Conservation (phyloP, 2,888 invertebrate species). For the Chouioia cunea region DNA sequence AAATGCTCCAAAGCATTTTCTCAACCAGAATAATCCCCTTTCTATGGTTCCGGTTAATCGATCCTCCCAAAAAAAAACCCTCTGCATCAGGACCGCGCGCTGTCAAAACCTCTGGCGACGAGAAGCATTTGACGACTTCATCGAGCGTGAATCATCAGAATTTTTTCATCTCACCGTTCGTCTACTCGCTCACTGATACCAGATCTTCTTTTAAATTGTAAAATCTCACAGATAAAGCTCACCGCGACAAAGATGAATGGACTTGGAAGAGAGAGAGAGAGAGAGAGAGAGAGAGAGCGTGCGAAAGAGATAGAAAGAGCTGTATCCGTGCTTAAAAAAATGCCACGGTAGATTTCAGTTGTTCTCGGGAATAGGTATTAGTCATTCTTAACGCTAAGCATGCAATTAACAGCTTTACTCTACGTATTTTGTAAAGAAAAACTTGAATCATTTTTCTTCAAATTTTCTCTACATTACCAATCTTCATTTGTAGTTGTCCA, state of each 20-base stretch:
- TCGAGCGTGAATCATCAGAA: conserved; percentile 47
- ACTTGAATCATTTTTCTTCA: no score
- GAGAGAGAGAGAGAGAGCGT: no score
- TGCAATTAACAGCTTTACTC: background rate
- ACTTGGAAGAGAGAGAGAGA: no score
- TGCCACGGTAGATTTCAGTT: conserved; percentile 16
- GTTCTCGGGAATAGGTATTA: conserved; percentile 23
- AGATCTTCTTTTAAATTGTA: conserved; percentile 33
- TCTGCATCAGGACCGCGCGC: conserved; percentile 24
- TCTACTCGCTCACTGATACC: conserved; percentile 18
- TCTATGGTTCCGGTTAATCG: conserved; percentile 36
- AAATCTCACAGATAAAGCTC: conserved; percentile 32
- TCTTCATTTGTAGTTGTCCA: no score
- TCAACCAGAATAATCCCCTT: conserved; percentile 44
- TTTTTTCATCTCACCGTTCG: conserved; percentile 13
- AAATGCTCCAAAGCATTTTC: conserved; percentile 29
- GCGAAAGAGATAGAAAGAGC: conserved; percentile 8
- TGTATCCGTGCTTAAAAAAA: conserved; percentile 18
- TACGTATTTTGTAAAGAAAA: no score
- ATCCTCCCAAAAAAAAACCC: conserved; percentile 16
- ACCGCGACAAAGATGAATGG: conserved; percentile 37
- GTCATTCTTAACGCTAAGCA: background rate
- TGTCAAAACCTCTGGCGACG: conserved; percentile 42
- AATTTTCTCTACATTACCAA: no score
- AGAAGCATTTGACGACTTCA: conserved; percentile 44